phyloP scores from a whole-genome alignment of 2,113 vertebrate species.

The Vulpes lagopus region DNA sequence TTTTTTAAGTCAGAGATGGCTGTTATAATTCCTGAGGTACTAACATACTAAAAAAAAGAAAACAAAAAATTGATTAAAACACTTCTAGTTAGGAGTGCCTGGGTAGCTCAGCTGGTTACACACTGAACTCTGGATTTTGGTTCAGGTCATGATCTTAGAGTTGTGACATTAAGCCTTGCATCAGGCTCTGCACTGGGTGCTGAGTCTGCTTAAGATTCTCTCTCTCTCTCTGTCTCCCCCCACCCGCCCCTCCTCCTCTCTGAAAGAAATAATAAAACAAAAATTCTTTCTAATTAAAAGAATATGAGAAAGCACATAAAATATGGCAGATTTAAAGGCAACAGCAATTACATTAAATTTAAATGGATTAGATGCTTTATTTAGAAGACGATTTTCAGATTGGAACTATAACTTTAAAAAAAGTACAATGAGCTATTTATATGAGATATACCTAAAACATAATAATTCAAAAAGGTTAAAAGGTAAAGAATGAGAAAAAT shows the following conservation, averaged over 20 bases:
- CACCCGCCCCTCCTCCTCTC: not conserved
- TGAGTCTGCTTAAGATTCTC: not conserved
- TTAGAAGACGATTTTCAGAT: conserved; percentile 15
- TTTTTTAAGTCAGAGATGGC: not conserved
- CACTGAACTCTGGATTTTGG: not conserved
- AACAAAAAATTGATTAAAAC: not conserved
- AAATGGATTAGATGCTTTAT: not conserved
- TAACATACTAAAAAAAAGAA: not conserved
- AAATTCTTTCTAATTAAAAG: not conserved
- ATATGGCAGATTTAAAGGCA: not conserved
- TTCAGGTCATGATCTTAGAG: not conserved
- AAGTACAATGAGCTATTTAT: not conserved
- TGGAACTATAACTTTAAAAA: not conserved
- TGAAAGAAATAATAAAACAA: not conserved
- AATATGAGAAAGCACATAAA: not conserved
- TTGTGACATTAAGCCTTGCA: not conserved
- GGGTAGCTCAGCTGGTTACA: not conserved
- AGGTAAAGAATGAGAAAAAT: not conserved
- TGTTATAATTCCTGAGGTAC: not conserved
- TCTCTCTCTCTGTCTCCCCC: not conserved
- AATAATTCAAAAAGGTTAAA: not conserved
- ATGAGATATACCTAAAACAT: not conserved
- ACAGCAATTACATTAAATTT: not conserved
- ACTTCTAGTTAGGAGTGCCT: not conserved
- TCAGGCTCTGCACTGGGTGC: not conserved